A percentile compares a stretch with the other conserved stretches of the same genome.
phyloP scores from a whole-genome alignment of 2,113 vertebrate species.

The Phrynocephalus versicolor region DNA sequence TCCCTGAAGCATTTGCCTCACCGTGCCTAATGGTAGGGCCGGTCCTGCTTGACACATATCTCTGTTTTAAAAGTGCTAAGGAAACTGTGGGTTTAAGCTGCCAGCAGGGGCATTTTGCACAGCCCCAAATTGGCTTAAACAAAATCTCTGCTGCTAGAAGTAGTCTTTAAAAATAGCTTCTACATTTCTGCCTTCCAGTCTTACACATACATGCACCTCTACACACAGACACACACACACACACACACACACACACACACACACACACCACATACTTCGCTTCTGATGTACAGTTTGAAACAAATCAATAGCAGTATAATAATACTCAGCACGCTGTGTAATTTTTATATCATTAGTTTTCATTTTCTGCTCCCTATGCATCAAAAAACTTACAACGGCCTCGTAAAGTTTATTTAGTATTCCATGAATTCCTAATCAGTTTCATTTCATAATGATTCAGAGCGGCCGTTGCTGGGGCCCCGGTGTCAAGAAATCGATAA shows the following conservation, averaged over 20 bases:
- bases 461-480: conserved; percentile 81
- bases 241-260: conserved; percentile 42
- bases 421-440: conserved; percentile 99
- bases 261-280: conserved; percentile 76
- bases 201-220: conserved; percentile 38
- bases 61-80: no score
- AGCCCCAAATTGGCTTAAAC: background rate
- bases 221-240: background rate
- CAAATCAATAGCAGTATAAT: conserved; percentile 98
- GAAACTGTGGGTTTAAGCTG: no score
- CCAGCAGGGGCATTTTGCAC: no score
- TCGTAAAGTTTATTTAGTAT: conserved; percentile 99
- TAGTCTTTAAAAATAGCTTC: conserved; percentile 24
- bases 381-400: conserved; percentile 89
- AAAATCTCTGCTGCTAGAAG: conserved; percentile 49
- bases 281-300: conserved; percentile 96
- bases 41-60: no score
- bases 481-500: conserved; percentile 95
- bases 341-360: conserved; percentile 99
- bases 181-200: background rate
- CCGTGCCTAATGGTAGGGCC: no score
- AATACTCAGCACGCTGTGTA: conserved; percentile 95
- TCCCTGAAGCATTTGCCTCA: no score
- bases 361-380: conserved; percentile 88
- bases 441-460: conserved; percentile 98